A percentile compares a stretch with the other conserved stretches of the same genome.
phyloP scores from a whole-genome alignment of 2,888 invertebrate species.

The Tinea trinotella region DNA sequence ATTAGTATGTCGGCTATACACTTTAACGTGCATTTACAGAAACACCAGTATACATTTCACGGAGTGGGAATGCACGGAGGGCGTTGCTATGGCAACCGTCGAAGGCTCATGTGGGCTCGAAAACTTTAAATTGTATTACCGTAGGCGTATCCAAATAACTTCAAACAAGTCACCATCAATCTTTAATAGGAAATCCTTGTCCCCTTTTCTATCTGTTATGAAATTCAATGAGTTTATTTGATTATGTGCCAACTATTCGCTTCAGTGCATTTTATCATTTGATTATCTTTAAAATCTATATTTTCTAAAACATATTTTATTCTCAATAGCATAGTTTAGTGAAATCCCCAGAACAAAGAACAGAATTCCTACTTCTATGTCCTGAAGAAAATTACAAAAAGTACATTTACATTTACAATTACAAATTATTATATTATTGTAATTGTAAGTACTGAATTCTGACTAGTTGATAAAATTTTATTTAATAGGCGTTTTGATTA shows the following conservation, averaged over 20 bases:
- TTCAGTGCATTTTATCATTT: not conserved
- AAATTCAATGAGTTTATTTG: not conserved
- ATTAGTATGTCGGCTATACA: not conserved
- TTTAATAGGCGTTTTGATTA: too few species aligned
- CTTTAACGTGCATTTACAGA: conserved; percentile 48
- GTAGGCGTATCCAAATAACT: conserved; percentile 40
- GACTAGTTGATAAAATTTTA: too few species aligned
- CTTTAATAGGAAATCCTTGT: conserved; percentile 21
- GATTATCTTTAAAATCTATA: too few species aligned
- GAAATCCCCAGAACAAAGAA: too few species aligned
- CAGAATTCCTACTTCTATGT: too few species aligned
- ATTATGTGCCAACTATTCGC: not conserved
- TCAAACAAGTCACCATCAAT: conserved; percentile 32
- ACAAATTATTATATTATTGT: too few species aligned
- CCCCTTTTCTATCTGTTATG: not conserved
- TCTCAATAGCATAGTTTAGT: too few species aligned
- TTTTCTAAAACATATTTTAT: too few species aligned
- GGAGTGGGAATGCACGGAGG: conserved; percentile 32
- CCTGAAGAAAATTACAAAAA: too few species aligned
- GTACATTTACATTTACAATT: too few species aligned
- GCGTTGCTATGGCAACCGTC: conserved; percentile 62
- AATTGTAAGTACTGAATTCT: too few species aligned
- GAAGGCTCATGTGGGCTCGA: conserved; percentile 63
- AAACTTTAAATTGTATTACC: conserved; percentile 70
- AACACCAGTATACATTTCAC: conserved; percentile 42